Percentiles rank a stretch among this genome's conserved stretches.
Evolutionary conservation across 2,888 invertebrate genomes (phyloP).

Genomic region (Tinea pellionella): DNA sequence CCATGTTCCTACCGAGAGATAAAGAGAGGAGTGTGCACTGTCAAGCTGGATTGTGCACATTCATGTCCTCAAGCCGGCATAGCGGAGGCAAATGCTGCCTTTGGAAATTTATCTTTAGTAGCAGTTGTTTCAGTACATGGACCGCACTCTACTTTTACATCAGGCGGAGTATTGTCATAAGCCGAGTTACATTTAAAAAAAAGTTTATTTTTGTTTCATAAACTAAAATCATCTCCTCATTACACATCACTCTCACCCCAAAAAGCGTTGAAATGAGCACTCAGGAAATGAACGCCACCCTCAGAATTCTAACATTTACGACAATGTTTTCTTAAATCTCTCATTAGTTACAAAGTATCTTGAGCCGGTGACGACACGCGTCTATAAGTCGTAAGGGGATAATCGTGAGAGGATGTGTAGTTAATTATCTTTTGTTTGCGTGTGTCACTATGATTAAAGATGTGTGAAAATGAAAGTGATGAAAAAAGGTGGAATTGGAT

Average conservation of each 20-base stretch:
- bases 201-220: too few species aligned
- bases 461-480: neutral
- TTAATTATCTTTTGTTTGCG: neutral
- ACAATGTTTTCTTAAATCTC: conserved; percentile 13
- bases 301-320: neutral
- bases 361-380: neutral
- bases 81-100: too few species aligned
- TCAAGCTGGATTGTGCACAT: too few species aligned
- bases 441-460: neutral
- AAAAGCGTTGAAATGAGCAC: neutral
- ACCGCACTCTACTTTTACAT: too few species aligned
- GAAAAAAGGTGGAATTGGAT: too few species aligned
- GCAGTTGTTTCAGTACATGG: too few species aligned
- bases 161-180: too few species aligned
- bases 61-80: too few species aligned
- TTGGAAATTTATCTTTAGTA: too few species aligned
- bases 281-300: conserved; percentile 7
- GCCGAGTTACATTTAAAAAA: too few species aligned
- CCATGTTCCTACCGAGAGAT: too few species aligned
- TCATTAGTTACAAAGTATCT: conserved; percentile 11
- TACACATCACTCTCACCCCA: neutral
- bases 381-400: neutral
- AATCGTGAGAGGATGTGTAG: neutral
- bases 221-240: neutral
- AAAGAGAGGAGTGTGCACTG: too few species aligned